Percentiles rank a stretch among this genome's conserved stretches.
Evolutionary conservation across 2,113 vertebrate species (phyloP).

Genomic region (Spea multiplicata): DNA sequence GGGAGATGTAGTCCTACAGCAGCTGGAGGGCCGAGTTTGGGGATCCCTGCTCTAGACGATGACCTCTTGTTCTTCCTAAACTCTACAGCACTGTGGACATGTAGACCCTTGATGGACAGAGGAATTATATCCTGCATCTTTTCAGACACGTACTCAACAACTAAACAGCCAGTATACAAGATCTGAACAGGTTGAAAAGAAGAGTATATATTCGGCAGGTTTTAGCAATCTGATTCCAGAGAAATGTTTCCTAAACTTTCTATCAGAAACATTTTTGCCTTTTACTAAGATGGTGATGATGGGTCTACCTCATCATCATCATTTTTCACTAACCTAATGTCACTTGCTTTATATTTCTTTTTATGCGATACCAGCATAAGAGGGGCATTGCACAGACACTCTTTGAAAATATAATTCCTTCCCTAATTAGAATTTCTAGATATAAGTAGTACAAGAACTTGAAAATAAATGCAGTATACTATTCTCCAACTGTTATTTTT

Average conservation of each 20-base stretch:
- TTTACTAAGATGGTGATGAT: conserved; percentile 13
- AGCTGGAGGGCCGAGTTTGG: no score
- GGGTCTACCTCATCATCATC: not conserved
- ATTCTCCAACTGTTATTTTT: not conserved
- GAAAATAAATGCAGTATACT: not conserved
- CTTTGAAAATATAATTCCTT: not conserved
- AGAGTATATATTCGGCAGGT: not conserved
- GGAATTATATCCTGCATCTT: no score
- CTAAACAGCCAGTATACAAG: conserved; percentile 2
- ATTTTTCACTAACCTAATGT: not conserved
- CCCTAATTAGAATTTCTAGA: not conserved
- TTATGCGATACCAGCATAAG: no score
- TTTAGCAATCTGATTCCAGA: conserved; percentile 10
- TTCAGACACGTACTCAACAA: no score
- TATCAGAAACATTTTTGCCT: conserved; percentile 8
- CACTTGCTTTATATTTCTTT: not conserved
- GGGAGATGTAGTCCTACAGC: no score
- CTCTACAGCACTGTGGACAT: no score
- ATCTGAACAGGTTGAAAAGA: conserved; percentile 21
- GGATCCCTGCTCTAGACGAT: no score
- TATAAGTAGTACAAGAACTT: not conserved
- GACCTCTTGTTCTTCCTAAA: no score
- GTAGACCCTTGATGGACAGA: no score
- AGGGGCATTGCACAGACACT: no score
- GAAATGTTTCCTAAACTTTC: conserved; percentile 1